Evolutionary conservation across 2,797 vertebrate species (phyloP), one percentile per base, ranked within the genome.

Genomic region (Siniperca obscura): DNA sequence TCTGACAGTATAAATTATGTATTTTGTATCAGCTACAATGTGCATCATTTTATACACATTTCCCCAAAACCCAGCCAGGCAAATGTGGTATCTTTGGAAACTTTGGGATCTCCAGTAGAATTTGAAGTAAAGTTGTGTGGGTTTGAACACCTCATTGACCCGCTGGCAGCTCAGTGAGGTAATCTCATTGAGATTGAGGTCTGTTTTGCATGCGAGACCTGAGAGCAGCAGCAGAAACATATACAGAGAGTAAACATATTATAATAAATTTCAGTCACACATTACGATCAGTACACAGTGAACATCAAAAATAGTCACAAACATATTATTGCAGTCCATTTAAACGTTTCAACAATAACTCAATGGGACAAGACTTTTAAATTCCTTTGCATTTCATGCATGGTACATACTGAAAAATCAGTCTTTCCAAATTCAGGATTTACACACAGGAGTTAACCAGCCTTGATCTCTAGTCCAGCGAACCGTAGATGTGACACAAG

Each of bases 1-100:
- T 25, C 0, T 11, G 0, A n/a, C 0, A 71, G 16, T 0, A 30
- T 34, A 4, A 38, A 38, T 62, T n/a, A 0, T 62, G 38, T 50
- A 25, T 19, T 50, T 22, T 38, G 30, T 30, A 7, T 64, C 60
- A 53, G 34, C n/a, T 57, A 25, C 7, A 8, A 5, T 52, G 44
- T 25, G 8, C 50, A 13, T 42, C 4, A 13, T 44, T 78, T 57
- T 40, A 44, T 21, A 21, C 7, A 52, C 36, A 22, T 61, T 50
- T 70, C 14, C 3, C 4, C 19, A 12, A 38, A 46, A 70, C 36
- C 25, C 14, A 65, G 50, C 50, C 19, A 21, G 25, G 50, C 22
- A 34, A 12, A 19, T 66, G 36, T 42, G 25, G 30, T 50, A 38
- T 69, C 10, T 65, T 65, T 44, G 27, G 44, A 52, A 65, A 81